Conservation (phyloP, 2,888 invertebrate species). For the Nomada ruficornis region DNA sequence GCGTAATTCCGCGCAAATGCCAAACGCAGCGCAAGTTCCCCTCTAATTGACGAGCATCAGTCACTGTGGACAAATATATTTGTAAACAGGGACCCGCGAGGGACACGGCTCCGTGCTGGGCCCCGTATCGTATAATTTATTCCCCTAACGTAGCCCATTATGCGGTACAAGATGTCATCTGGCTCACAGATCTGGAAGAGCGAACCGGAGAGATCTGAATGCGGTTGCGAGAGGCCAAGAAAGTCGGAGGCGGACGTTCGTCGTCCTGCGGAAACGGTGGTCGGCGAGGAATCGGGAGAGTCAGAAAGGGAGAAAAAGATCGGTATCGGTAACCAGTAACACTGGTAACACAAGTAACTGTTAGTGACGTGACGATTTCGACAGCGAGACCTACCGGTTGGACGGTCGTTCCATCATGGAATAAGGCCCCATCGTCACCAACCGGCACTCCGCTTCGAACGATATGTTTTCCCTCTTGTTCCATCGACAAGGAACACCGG, state of each 20-base stretch:
- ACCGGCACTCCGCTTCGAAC: conserved; percentile 27
- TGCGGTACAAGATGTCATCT: conserved; percentile 73
- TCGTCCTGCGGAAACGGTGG: conserved; percentile 26
- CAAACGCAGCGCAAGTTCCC: conserved; percentile 17
- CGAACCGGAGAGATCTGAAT: conserved; percentile 59
- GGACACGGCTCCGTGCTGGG: conserved; percentile 23
- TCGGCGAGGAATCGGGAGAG: neutral
- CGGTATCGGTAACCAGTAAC: conserved; percentile 73
- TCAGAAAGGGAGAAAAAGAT: conserved; percentile 55
- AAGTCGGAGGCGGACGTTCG: conserved; percentile 49
- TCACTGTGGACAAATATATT: conserved; percentile 72
- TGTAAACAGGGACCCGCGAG: conserved; percentile 62
- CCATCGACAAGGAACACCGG: conserved; percentile 38
- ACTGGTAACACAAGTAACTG: conserved; percentile 74
- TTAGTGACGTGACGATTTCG: conserved; percentile 76
- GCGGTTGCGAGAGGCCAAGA: conserved; percentile 44
- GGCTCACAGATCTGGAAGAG: conserved; percentile 68
- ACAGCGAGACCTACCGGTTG: conserved; percentile 68
- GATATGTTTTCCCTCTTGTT: conserved; percentile 59
- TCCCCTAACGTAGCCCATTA: conserved; percentile 73
- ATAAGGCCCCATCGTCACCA: conserved; percentile 67
- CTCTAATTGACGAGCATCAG: conserved; percentile 67
- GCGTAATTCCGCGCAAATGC: conserved; percentile 23
- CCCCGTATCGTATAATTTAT: conserved; percentile 69
- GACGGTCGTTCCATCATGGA: conserved; percentile 66